Evolutionary conservation across 1,140 invertebrate species (phyloP).

Genomic region (Lucilia cuprina): DNA sequence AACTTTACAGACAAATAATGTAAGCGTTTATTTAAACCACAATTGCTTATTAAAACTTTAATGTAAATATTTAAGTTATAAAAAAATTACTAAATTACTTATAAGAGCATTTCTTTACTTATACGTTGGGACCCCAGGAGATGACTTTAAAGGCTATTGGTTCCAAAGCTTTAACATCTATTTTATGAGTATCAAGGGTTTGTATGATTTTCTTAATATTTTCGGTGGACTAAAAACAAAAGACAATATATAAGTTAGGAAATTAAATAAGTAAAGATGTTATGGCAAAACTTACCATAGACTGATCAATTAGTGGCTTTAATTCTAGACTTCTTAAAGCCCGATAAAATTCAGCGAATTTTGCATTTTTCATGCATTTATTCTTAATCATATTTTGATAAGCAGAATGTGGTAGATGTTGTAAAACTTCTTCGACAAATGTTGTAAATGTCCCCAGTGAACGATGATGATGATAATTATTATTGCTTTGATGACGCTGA

Average conservation of each 20-base stretch:
- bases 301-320: constrained; percentile 43
- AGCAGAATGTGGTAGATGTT: constrained; percentile 48
- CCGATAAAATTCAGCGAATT: constrained; percentile 54
- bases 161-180: constrained; percentile 48
- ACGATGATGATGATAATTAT: background rate
- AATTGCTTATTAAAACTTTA: too few species aligned
- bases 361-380: constrained; percentile 42
- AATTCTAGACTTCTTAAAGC: constrained; percentile 49
- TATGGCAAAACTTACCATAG: constrained; percentile 45
- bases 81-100: too few species aligned
- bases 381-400: constrained; percentile 50
- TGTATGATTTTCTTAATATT: constrained; percentile 46
- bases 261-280: background rate
- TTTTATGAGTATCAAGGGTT: constrained; percentile 45
- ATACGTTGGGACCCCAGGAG: constrained; percentile 51
- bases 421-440: constrained; percentile 48
- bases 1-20: background rate
- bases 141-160: constrained; percentile 50
- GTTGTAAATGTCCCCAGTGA: constrained; percentile 44
- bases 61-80: too few species aligned
- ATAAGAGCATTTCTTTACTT: background rate
- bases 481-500: background rate
- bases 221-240: constrained; percentile 42
- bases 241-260: background rate
- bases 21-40: too few species aligned